These are phyloP conservation scores for Geotrypetes seraphini DNA, from an alignment of 2,797 vertebrate species.

Conservation along the genomic window DNA sequence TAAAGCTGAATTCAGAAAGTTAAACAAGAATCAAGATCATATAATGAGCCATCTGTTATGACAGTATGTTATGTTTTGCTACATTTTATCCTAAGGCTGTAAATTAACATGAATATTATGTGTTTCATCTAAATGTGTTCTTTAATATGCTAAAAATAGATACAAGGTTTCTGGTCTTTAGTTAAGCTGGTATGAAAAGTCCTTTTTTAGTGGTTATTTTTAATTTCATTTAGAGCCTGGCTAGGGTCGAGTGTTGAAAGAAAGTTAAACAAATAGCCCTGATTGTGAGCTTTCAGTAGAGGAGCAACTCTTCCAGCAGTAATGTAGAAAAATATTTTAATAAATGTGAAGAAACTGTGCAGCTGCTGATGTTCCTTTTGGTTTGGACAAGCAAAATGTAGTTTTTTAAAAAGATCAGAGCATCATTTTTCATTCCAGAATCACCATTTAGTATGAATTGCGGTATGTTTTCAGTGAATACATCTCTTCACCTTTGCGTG, in stretches of 20 bases:
- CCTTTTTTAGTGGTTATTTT: constrained; percentile 2
- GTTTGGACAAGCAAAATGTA: too few species aligned
- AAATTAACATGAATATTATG: constrained; percentile 18
- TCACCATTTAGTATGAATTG: too few species aligned
- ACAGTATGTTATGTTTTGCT: background rate
- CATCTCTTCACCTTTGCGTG: too few species aligned
- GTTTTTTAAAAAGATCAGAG: too few species aligned
- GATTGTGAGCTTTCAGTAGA: constrained; percentile 1
- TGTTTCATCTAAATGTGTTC: constrained; percentile 13
- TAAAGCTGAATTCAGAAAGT: constrained; percentile 5
- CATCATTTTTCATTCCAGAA: too few species aligned
- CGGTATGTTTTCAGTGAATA: too few species aligned
- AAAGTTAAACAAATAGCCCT: constrained; percentile 1
- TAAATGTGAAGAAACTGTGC: background rate
- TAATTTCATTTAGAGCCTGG: constrained; percentile 2
- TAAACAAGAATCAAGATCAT: constrained; percentile 10
- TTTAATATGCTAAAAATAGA: constrained; percentile 3
- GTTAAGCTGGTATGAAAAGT: background rate
- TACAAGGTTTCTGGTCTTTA: background rate
- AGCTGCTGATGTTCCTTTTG: background rate
- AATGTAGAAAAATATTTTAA: background rate
- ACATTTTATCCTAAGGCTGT: constrained; percentile 6
- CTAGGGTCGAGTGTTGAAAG: background rate
- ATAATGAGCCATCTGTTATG: constrained; percentile 14
- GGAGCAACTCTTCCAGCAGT: background rate